These are phyloP conservation scores for Mallotus villosus DNA, from an alignment of 2,797 vertebrate species.

Conservation along the genomic window DNA sequence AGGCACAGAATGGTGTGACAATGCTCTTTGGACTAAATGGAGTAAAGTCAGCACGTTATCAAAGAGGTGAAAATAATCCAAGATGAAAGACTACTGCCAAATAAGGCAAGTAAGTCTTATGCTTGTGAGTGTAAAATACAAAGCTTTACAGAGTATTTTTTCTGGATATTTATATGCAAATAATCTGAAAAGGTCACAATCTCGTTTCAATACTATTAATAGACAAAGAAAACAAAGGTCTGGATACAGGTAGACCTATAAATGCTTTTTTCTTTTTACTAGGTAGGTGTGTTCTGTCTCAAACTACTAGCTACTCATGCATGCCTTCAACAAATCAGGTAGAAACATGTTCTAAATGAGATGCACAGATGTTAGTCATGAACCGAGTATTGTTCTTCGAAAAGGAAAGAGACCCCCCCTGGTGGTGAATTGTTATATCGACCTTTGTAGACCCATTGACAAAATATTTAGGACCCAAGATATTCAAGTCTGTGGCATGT, in stretches of 20 bases:
- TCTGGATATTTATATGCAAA: slow-evolving; percentile 66
- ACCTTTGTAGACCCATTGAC: too few species aligned
- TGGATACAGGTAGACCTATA: slow-evolving; percentile 14
- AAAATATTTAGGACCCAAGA: too few species aligned
- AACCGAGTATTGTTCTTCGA: slow-evolving; percentile 3
- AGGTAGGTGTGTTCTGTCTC: neutral
- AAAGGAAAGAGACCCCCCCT: slow-evolving; percentile 35
- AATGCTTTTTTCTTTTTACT: neutral
- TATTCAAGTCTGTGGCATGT: too few species aligned
- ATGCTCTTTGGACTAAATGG: neutral
- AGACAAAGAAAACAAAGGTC: slow-evolving; percentile 32
- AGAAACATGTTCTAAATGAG: neutral
- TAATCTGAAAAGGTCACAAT: slow-evolving; percentile 65
- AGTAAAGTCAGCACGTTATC: neutral
- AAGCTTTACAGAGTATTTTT: slow-evolving; percentile 21
- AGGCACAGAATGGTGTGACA: neutral
- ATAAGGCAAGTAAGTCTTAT: too few species aligned
- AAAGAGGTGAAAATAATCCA: too few species aligned
- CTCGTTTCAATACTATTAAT: slow-evolving; percentile 52
- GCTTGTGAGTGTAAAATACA: too few species aligned
- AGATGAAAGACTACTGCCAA: too few species aligned
- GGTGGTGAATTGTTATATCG: slow-evolving; percentile 22
- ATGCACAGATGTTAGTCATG: neutral
- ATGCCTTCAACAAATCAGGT: neutral
- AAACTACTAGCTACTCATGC: neutral